Conservation (phyloP, 1,140 invertebrate genomes). For the Drosophila pseudoananassae region DNA sequence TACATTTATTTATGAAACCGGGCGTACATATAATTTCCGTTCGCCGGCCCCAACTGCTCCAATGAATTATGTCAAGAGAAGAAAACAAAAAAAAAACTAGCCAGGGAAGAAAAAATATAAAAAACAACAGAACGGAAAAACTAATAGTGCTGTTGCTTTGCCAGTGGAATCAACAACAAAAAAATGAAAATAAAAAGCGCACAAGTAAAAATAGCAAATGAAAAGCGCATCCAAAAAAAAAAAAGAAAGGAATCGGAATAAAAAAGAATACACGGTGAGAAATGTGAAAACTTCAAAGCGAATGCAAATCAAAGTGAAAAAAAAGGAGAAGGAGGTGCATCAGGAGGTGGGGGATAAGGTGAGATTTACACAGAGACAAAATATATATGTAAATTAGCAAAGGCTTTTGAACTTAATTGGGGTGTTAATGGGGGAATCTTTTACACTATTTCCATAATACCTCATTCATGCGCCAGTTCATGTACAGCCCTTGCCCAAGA, state of each 20-base stretch:
- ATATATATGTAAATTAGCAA: not conserved
- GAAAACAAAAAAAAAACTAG: conserved; percentile 39
- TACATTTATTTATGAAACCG: conserved; percentile 64
- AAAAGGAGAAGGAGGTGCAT: not conserved
- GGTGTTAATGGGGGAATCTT: not conserved
- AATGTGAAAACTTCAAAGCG: conserved; percentile 50
- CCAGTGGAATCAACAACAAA: conserved; percentile 31
- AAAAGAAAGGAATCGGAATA: conserved; percentile 16
- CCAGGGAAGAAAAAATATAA: conserved; percentile 12
- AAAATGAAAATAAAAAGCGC: conserved; percentile 44
- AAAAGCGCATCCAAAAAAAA: conserved; percentile 41
- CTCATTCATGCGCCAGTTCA: not conserved
- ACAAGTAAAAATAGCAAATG: conserved; percentile 49
- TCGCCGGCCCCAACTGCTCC: conserved; percentile 39
- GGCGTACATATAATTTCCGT: conserved; percentile 71
- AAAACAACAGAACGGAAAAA: conserved; percentile 35
- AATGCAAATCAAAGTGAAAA: conserved; percentile 42
- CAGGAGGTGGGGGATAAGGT: conserved; percentile 3
- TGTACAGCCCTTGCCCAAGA: too few relatives aligned
- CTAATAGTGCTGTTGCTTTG: conserved; percentile 35
- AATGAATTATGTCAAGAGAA: conserved; percentile 67
- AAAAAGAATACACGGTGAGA: conserved; percentile 5
- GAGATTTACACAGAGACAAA: conserved; percentile 1
- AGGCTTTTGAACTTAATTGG: not conserved
- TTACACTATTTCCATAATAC: not conserved